A percentile compares a stretch with the other conserved stretches of the same genome.
phyloP scores from a whole-genome alignment of 2,113 vertebrate genomes.

The Sinocyclocheilus rhinocerous region DNA sequence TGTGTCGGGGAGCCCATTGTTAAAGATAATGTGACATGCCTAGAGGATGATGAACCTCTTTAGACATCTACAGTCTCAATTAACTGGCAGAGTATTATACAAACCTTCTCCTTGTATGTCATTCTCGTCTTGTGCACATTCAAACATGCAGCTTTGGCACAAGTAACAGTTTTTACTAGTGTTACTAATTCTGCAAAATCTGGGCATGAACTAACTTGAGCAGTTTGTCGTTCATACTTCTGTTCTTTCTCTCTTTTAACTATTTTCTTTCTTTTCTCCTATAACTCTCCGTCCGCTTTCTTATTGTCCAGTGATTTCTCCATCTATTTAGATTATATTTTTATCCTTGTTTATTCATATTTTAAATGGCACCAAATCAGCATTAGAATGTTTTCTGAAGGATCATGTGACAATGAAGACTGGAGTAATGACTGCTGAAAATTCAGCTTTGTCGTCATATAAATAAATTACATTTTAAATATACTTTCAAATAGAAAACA shows the following conservation, averaged over 20 bases:
- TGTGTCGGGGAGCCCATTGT: neutral
- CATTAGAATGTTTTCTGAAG: neutral
- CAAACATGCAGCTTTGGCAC: conserved; percentile 33
- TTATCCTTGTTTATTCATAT: neutral
- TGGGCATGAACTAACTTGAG: conserved; percentile 36
- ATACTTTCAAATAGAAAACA: neutral
- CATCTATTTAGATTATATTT: neutral
- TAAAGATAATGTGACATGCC: conserved; percentile 13
- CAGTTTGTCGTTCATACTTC: neutral
- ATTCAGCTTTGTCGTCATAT: neutral
- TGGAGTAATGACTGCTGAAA: neutral
- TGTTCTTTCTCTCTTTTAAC: neutral
- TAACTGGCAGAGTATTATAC: conserved; percentile 6
- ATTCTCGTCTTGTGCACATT: conserved; percentile 21
- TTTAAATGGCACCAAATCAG: neutral
- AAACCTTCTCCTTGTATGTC: neutral
- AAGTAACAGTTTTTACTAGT: neutral
- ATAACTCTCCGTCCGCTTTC: neutral
- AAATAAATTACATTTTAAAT: neutral
- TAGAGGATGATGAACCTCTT: neutral
- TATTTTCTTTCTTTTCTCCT: neutral
- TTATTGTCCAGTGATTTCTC: neutral
- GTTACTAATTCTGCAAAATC: conserved; percentile 19
- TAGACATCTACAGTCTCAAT: neutral
- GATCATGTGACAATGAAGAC: neutral